phyloP scores from a whole-genome alignment of 2,888 invertebrate genomes.

The Synergus itoensis region DNA sequence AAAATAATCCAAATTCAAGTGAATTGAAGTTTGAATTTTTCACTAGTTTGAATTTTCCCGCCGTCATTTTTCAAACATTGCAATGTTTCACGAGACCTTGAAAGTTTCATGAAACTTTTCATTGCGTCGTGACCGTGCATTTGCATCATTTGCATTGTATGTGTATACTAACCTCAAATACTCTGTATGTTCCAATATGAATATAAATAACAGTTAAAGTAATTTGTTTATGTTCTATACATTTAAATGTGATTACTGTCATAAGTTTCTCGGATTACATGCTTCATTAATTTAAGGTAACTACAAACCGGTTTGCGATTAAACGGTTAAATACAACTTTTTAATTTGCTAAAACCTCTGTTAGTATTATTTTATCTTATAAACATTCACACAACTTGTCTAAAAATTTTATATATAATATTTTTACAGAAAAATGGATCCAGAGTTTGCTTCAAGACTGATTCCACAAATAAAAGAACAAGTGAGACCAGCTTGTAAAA shows the following conservation, averaged over 20 bases:
- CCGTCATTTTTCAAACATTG: too few species aligned
- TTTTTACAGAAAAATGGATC: conserved; percentile 73
- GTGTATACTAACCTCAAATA: too few species aligned
- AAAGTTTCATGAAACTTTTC: too few species aligned
- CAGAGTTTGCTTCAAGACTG: conserved; percentile 78
- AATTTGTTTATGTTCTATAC: background rate
- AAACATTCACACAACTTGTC: background rate
- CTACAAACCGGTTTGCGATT: background rate
- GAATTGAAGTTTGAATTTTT: too few species aligned
- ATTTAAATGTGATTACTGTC: background rate
- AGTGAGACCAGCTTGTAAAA: conserved; percentile 93
- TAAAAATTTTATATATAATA: background rate
- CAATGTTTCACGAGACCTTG: too few species aligned
- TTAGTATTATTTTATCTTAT: too few species aligned
- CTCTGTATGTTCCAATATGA: too few species aligned
- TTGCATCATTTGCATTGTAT: too few species aligned
- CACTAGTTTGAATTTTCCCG: too few species aligned
- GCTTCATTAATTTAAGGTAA: background rate
- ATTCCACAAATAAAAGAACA: conserved; percentile 85
- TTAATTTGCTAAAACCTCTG: background rate
- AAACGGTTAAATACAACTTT: background rate
- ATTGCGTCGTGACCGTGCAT: too few species aligned
- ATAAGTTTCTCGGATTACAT: background rate
- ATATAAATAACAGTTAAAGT: background rate
- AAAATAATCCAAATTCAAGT: too few species aligned